These are phyloP conservation scores for Battus philenor DNA, from an alignment of 1,140 invertebrate species.

Conservation along the genomic window DNA sequence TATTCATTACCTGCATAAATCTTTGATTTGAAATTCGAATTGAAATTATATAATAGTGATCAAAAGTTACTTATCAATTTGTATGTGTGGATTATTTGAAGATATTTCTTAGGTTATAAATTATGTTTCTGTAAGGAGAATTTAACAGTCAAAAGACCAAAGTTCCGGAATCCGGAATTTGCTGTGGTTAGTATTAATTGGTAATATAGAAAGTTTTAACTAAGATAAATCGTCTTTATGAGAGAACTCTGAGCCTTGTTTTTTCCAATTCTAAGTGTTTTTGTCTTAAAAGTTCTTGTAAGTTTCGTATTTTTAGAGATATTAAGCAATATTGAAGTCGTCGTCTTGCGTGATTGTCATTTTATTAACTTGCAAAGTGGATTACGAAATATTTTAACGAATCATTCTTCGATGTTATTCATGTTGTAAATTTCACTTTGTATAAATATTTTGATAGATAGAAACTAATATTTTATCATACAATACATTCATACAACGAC, in stretches of 20 bases:
- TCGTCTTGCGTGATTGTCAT: constrained; percentile 18
- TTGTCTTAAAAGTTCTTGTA: constrained; percentile 20
- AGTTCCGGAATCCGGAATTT: too few relatives aligned
- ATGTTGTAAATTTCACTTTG: constrained; percentile 19
- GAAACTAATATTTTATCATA: constrained; percentile 11
- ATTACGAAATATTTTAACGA: neutral
- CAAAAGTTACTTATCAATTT: too few relatives aligned
- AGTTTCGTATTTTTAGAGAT: constrained; percentile 39
- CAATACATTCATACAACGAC: constrained; percentile 42
- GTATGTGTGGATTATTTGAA: too few relatives aligned
- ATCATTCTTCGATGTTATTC: constrained; percentile 13
- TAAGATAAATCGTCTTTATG: constrained; percentile 16
- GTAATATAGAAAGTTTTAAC: neutral
- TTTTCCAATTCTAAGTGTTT: constrained; percentile 22
- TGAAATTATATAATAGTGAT: too few relatives aligned
- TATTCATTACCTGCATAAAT: too few relatives aligned
- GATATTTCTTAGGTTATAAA: too few relatives aligned
- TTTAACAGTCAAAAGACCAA: constrained; percentile 4
- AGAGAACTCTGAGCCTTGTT: constrained; percentile 29
- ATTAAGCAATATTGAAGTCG: constrained; percentile 52
- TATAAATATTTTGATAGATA: constrained; percentile 5
- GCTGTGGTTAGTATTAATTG: constrained; percentile 5
- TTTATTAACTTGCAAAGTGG: neutral
- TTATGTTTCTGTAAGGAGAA: too few relatives aligned
- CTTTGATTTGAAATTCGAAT: too few relatives aligned